Evolutionary conservation across 2,888 invertebrate genomes (phyloP).

Genomic region (Stenchaetothrips biformis): DNA sequence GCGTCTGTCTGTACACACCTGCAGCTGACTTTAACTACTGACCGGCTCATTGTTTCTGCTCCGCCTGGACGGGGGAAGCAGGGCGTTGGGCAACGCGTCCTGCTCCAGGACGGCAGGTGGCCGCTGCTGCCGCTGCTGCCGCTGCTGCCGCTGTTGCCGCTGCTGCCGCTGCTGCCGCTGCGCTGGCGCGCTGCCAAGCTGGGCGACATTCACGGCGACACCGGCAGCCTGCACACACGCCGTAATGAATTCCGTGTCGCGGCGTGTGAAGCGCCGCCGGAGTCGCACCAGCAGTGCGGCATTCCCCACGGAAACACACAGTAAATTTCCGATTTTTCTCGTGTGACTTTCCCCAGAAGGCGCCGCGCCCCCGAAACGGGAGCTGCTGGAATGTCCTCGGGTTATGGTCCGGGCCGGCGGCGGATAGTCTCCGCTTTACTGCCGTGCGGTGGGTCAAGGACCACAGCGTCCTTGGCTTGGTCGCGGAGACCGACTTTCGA

Average conservation of each 20-base stretch:
- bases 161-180: not conserved
- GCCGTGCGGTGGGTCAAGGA: too few relatives aligned
- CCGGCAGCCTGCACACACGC: not conserved
- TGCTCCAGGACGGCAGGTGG: not conserved
- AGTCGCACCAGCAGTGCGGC: not conserved
- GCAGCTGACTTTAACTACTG: not conserved
- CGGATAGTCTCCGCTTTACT: too few relatives aligned
- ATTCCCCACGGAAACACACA: too few relatives aligned
- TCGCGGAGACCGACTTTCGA: too few relatives aligned
- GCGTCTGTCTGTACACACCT: not conserved
- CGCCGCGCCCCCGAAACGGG: too few relatives aligned
- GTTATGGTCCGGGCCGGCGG: too few relatives aligned
- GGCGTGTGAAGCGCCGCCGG: not conserved
- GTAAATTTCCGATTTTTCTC: too few relatives aligned
- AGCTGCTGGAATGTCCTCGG: too few relatives aligned
- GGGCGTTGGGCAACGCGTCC: not conserved
- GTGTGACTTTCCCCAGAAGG: too few relatives aligned
- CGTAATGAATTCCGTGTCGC: not conserved
- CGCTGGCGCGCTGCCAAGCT: not conserved
- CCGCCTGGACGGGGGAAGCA: not conserved
- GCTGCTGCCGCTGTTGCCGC: not conserved
- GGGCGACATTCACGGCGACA: slow-evolving; percentile 10
- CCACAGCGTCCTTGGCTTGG: too few relatives aligned
- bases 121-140: not conserved
- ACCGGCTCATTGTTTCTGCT: not conserved